phyloP scores from a whole-genome alignment of 2,113 vertebrate species.

The Columba livia region DNA sequence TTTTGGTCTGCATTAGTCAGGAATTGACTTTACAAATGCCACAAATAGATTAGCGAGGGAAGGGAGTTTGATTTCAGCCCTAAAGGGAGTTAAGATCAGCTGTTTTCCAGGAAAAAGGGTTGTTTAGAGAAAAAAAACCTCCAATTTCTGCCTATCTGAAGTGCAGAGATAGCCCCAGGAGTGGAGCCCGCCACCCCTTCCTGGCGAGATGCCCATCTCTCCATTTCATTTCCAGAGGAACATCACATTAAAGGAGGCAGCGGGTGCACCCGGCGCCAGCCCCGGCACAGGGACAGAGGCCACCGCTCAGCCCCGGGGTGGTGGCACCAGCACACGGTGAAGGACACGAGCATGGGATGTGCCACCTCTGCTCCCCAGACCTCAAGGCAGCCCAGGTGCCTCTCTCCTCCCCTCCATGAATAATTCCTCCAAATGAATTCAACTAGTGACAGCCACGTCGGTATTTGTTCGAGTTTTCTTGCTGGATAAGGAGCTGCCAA shows the following conservation, averaged over 20 bases:
- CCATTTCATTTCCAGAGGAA: not conserved
- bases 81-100: not conserved
- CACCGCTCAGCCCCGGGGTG: fast-evolving
- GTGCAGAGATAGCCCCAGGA: not conserved
- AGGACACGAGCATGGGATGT: fast-evolving
- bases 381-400: not conserved
- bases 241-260: not conserved
- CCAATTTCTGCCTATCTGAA: not conserved
- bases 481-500: slow-evolving; percentile 6
- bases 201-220: not conserved
- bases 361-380: not conserved
- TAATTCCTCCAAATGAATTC: not conserved
- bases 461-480: not conserved
- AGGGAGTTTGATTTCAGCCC: not conserved
- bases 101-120: not conserved
- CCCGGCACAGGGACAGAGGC: not conserved
- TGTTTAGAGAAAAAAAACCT: not conserved
- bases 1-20: not conserved
- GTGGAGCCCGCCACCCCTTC: fast-evolving
- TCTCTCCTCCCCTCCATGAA: not conserved
- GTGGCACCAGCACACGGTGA: not conserved
- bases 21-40: not conserved
- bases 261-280: fast-evolving
- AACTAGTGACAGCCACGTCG: fast-evolving
- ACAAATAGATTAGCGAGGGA: not conserved